These are phyloP conservation scores for Andrena praecox DNA, from an alignment of 2,888 invertebrate genomes.

Conservation along the genomic window DNA sequence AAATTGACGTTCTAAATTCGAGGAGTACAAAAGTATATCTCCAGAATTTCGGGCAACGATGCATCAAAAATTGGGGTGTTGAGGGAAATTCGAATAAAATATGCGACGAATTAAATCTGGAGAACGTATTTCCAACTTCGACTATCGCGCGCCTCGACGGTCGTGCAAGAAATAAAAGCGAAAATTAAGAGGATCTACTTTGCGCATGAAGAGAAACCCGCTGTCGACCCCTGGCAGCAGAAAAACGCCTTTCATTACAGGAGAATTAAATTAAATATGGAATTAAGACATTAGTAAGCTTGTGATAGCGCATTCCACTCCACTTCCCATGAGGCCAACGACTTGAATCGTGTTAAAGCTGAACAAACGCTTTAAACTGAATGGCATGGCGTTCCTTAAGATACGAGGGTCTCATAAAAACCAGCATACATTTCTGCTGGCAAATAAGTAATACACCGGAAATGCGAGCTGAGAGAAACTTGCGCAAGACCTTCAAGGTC, in stretches of 20 bases:
- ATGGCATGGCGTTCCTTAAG: neutral
- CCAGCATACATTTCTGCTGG: neutral
- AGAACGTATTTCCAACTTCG: neutral
- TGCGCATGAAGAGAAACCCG: no score
- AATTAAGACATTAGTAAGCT: constrained; percentile 5
- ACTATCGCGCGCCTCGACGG: neutral
- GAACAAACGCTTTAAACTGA: neutral
- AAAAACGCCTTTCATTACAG: constrained; percentile 2
- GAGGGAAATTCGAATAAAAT: neutral
- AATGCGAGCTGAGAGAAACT: neutral
- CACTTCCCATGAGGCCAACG: no score
- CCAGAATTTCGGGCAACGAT: no score
- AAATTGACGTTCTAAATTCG: no score
- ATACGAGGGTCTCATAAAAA: neutral
- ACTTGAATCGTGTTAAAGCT: no score
- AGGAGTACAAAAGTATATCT: no score
- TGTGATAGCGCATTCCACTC: neutral
- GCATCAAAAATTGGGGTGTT: no score
- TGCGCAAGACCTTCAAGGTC: neutral
- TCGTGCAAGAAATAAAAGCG: neutral
- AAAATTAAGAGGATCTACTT: neutral
- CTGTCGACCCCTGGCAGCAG: neutral
- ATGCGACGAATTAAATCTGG: neutral
- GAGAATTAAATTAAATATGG: constrained; percentile 25
- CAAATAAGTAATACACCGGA: constrained; percentile 11